These are phyloP conservation scores for Stegodyphus mimosarum DNA, from an alignment of 1,140 invertebrate genomes.

Conservation along the genomic window DNA sequence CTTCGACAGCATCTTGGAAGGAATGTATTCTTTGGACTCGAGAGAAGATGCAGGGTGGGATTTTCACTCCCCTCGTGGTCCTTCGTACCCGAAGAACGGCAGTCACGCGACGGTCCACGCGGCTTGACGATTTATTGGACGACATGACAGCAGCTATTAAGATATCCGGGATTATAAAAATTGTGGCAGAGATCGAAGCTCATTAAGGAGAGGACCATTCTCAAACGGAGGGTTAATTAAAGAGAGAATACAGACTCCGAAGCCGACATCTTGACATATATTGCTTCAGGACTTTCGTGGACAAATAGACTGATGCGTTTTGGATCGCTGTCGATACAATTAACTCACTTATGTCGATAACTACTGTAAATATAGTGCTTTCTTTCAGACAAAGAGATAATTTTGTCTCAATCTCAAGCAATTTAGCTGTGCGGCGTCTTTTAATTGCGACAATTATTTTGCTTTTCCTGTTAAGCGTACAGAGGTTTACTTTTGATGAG, in stretches of 20 bases:
- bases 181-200: not conserved
- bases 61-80: not conserved
- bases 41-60: no score
- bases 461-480: not conserved
- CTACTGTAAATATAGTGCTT: not conserved
- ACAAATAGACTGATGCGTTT: not conserved
- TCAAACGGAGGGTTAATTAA: not conserved
- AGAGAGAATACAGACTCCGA: not conserved
- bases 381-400: conserved; percentile 3
- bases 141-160: conserved; percentile 26
- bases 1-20: not conserved
- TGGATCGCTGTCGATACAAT: not conserved
- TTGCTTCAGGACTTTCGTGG: not conserved
- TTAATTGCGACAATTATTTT: conserved; percentile 7
- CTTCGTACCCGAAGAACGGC: not conserved
- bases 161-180: conserved; percentile 5
- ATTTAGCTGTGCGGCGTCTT: not conserved
- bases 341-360: not conserved
- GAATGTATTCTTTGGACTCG: no score
- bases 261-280: conserved; percentile 2
- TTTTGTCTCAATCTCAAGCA: conserved; percentile 17
- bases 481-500: no score
- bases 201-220: not conserved
- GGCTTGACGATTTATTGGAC: conserved; percentile 2
- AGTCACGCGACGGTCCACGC: not conserved